Evolutionary conservation across 2,888 invertebrate species (phyloP), one percentile per base, ranked within the genome.

Genomic region (Heteromurus nitidus): DNA sequence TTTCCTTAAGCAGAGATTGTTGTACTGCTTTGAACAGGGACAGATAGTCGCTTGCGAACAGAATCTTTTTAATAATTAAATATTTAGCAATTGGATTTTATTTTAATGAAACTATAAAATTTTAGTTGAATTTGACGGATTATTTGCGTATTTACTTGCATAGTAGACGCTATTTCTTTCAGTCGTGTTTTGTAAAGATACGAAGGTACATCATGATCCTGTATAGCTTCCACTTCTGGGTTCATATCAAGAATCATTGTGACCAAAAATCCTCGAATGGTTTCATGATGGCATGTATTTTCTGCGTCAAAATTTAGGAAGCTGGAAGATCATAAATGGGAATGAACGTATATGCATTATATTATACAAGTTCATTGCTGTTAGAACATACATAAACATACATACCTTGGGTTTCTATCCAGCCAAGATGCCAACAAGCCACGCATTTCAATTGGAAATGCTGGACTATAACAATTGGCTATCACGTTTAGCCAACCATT

Each of bases 391-490:
- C 20, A 50, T 50, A 50, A 58, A 53, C 7, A n/a, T 13, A 18
- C 26, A 18, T 53, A 69, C 67, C 64, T 22, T 22, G 31, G 50
- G 44, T 76, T 24, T 16, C 24, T n/a, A 5, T 76, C 55, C 42
- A 82, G n/a, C 82, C 82, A 82, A 16, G 16, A 18, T 1, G 76
- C 62, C 3, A 76, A 11, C 2, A 44, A 30, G 30, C 44, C 50
- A 3, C 82, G 20, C n/a, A 72, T 36, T 20, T 82, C 82, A 13
- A 76, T 24, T 22, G 76, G 76, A 36, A 76, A 82, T 26, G 44
- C 58, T 2, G 47, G 28, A 2, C 20, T 31, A 24, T 69, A 75
- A 0, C 44, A 31, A 31, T 58, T 50, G 1, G 31, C 36, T 7
- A 76, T 31, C 0, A 44, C 42, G n/a, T 28, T 26, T 11, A 53